Evolutionary conservation across 1,140 invertebrate species (phyloP), one percentile per base, ranked within the genome.

Genomic region (Eurytemora carolleeae): DNA sequence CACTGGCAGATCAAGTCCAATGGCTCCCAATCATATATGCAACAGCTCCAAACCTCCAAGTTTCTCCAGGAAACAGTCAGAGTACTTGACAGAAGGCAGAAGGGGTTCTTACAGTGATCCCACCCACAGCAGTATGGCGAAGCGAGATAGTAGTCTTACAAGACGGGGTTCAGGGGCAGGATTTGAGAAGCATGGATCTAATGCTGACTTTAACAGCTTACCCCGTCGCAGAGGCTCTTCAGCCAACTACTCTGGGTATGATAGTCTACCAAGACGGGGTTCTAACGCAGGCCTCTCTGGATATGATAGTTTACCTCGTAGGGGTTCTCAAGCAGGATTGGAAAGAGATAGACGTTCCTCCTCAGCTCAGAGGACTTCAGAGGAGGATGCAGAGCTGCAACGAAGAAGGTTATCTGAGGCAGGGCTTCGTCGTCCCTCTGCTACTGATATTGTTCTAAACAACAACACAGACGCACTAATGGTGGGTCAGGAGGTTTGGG

Each of bases 381-480:
- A 44, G n/a, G 31, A 44, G 7, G 44, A 24, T 2, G 24, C 58
- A 12, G 60, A 62, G 24, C 17, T 62, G 19, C 16, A 17, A 19
- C 2, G 21, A 2, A 2, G 60, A 7, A 2, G 60, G 12, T 22
- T 54, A 22, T 22, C n/a, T 22, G 63, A 63, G 62, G 58, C 63
- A 22, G 57, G 59, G 24, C 26, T 62, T n/a, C 44, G 58, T 19
- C 23, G 58, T 19, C 63, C 63, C 18, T 64, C 63, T 1, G 60
- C 59, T 12, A 22, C 63, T 7, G 63, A 62, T 26, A 19, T 54
- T 23, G 77, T 87, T 65, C 75, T 88, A 68, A 89, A 86, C 24
- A 84, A 87, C 71, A 84, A 87, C 71, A 89, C 86, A 7, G 85
- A 90, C 75, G 87, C 87, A 73, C 94, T 94, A 71, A 93, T 90